Base-by-base conservation (phyloP, 2,113 vertebrate species). In the Panthera uncia region DNA sequence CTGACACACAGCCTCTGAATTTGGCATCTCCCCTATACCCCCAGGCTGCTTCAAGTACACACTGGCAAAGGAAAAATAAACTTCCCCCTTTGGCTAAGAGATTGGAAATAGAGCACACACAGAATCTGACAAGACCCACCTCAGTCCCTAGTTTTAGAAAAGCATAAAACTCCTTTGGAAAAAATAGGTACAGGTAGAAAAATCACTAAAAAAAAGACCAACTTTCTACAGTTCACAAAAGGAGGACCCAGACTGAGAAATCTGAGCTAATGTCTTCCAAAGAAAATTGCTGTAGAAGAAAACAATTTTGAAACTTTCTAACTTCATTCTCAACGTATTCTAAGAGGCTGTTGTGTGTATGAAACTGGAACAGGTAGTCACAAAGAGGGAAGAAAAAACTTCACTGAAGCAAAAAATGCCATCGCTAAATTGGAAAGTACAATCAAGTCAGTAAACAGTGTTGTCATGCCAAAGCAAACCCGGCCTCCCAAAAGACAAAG, bases 271-370 rank as follows among this genome's bases (percentile, higher is more conserved):
- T 19, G 5, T 45, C 41, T 89, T 98, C 90, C 83, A 83, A 31
- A 80, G 86, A 92, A 97, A 92, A 89, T 63, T 78, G 89, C 25
- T 82, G 15, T 73, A 94, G 69, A 36, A 68, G 55, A 86, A 95
- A 95, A 57, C 68, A 74, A 21, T 7, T 23, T n/a, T 57, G 16
- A 87, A 74, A 84, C n/a, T 79, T 96, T 91, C 15, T 71, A 84
- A 38, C 69, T 81, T 21, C 0, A 23, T 96, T 73, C 63, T 80
- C 55, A 66, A 45, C 0, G 41, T 93, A 76, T 80, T 57, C 33
- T 69, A 91, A 94, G 55, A 95, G 19, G 55, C 25, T 23, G 11
- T 36, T 84, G 16, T 48, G 55, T 84, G 92, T 89, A 74, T 69
- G 82, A 93, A 96, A 92, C 18, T 74, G 74, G 16, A 92, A 83